Percentiles rank a stretch among this genome's conserved stretches.
These are phyloP conservation scores for Cetoscarus ocellatus DNA, from an alignment of 2,797 vertebrate genomes.

Conservation along the genomic window DNA sequence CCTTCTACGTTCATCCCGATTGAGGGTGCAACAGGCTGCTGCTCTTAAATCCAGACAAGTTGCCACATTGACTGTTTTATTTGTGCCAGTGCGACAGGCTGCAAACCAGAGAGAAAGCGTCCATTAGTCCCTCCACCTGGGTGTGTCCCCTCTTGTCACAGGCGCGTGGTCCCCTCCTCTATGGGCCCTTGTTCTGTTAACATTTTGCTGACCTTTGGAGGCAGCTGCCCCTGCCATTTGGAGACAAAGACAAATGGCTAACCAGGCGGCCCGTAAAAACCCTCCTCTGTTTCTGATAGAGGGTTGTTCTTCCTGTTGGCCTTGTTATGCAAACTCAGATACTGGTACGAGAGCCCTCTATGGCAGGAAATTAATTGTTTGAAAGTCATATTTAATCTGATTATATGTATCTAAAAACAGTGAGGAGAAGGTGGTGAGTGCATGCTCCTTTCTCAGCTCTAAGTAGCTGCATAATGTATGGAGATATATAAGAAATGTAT, in stretches of 20 bases:
- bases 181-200: slow-evolving; percentile 74
- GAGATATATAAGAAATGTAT: neutral
- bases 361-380: slow-evolving; percentile 53
- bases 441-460: neutral
- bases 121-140: slow-evolving; percentile 33
- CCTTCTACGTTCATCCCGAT: no score
- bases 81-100: no score
- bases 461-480: neutral
- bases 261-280: slow-evolving; percentile 25
- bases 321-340: slow-evolving; percentile 44
- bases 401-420: slow-evolving; percentile 21
- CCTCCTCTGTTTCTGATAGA: slow-evolving; percentile 30
- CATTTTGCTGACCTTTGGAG: slow-evolving; percentile 82
- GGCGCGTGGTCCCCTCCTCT: slow-evolving; percentile 46
- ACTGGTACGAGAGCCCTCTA: neutral
- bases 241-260: slow-evolving; percentile 77
- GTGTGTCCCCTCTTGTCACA: slow-evolving; percentile 35
- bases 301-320: slow-evolving; percentile 62
- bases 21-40: no score
- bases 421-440: neutral
- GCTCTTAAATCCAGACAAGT: neutral
- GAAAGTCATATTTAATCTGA: slow-evolving; percentile 7
- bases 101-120: slow-evolving; percentile 25
- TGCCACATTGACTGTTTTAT: neutral
- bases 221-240: slow-evolving; percentile 76